These are phyloP conservation scores for Oxycera nigricornis DNA, from an alignment of 2,888 invertebrate species.

Conservation along the genomic window DNA sequence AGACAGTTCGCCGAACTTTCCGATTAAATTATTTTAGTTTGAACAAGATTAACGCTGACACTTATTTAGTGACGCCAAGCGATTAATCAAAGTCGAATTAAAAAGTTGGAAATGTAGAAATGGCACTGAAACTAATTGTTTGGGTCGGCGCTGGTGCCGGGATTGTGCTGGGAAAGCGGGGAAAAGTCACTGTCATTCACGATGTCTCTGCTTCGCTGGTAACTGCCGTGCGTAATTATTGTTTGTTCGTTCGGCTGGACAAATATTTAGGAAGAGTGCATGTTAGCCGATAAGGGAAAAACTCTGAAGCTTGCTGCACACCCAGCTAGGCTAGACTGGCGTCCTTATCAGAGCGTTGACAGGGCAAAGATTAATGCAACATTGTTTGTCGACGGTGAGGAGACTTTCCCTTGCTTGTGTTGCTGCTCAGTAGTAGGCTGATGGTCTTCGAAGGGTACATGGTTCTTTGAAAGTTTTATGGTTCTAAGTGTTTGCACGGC, in stretches of 20 bases:
- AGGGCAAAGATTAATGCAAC: slow-evolving; percentile 25
- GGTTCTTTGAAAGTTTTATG: slow-evolving; percentile 5
- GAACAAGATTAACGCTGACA: not conserved
- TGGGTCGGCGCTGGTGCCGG: not conserved
- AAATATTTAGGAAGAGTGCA: slow-evolving; percentile 8
- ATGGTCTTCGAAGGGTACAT: not conserved
- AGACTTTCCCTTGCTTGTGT: not conserved
- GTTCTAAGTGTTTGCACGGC: not conserved
- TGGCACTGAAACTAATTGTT: not conserved
- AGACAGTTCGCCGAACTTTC: not conserved
- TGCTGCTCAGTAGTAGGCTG: not conserved
- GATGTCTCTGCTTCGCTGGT: not conserved
- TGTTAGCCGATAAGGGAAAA: not conserved
- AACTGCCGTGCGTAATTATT: not conserved
- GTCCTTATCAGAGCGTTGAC: not conserved
- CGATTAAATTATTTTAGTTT: slow-evolving; percentile 11
- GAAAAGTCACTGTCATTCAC: not conserved
- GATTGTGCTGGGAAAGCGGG: no score
- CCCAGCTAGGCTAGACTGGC: not conserved
- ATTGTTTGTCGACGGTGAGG: not conserved
- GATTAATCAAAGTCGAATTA: not conserved
- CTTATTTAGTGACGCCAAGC: not conserved
- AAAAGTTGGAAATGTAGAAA: not conserved
- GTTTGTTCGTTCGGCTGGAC: not conserved
- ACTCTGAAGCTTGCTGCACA: not conserved